Base-by-base conservation (phyloP, 2,888 invertebrate species). In the Platerodrilus igneus region DNA sequence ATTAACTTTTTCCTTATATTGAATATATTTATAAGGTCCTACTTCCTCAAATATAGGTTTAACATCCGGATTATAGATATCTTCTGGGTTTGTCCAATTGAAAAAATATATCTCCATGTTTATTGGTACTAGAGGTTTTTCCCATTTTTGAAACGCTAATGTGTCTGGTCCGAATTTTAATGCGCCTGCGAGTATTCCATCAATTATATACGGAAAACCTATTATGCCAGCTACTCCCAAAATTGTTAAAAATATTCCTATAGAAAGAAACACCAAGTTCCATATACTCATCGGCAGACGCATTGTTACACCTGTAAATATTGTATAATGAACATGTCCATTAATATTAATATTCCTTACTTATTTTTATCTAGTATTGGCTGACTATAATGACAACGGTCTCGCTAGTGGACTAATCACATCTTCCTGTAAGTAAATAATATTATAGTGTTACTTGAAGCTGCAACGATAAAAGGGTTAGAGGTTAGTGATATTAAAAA, bases 1-100 rank as follows among this genome's bases (percentile, higher is more conserved):
- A 60, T 89, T 78, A 6, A 81, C 78, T 62, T 86, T 86, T 34
- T 79, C 75, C 3, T 80, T 77, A 13, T 73, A 66, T 62, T 87
- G 86, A 1, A 75, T 77, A 59, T 73, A 83, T 4, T 78, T 71
- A 62, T 81, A 83, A 0, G 83, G 83, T 15, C 82, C 82, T 37
- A 74, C 52, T 57, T 75, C 69, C 34, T 71, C 64, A 18, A 81
- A 66, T 29, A 68, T 71, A 4, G 79, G 79, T 50, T 79, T 80
- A 2, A 65, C 64, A n/a, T 69, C 70, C 9, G 41, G 21, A 13
- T 74, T 71, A 1, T 72, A 71, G 18, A 78, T 74, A 30, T 76
- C 73, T 8, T 82, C 74, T 0, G 63, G 53, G 47, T 66, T 66
- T 1, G 66, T 66, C 65, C 66, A 66, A 44, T 66, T 66, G 48